Evolutionary conservation across 30 jellyfish, hydroid and myxozoan genomes (phyloP).

Genomic region (Turritopsis rubra): DNA sequence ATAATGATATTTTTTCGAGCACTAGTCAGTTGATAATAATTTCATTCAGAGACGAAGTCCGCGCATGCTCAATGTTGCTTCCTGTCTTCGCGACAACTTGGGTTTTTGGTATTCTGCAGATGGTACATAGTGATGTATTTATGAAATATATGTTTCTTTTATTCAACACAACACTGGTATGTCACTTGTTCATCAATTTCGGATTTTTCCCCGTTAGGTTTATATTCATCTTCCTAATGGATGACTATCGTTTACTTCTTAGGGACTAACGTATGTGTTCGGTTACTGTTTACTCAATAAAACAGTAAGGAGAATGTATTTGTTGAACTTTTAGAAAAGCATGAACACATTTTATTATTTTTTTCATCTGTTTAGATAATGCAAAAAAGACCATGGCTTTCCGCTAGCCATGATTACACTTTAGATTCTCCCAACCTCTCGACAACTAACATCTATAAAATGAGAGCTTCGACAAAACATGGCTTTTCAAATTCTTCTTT

Average conservation of each 20-base stretch:
- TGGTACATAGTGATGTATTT: slow-evolving; percentile 5
- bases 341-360: neutral
- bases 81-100: slow-evolving; percentile 13
- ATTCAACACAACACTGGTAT: slow-evolving; percentile 45
- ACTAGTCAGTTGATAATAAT: neutral
- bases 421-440: neutral
- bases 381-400: neutral
- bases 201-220: neutral
- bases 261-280: slow-evolving; percentile 33
- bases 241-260: neutral
- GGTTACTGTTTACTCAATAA: slow-evolving; percentile 15
- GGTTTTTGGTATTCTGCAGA: slow-evolving; percentile 29
- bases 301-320: slow-evolving; percentile 20
- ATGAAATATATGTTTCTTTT: slow-evolving; percentile 36
- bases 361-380: neutral
- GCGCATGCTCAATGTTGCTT: slow-evolving; percentile 24
- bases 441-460: neutral
- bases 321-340: neutral
- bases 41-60: slow-evolving; percentile 27
- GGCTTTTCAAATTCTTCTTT: neutral
- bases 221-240: neutral
- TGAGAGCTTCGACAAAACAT: neutral
- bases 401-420: neutral
- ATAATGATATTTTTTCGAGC: neutral
- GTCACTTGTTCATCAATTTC: neutral